Base-by-base conservation (phyloP, 37 sponge, comb jelly and placozoan genomes). In the Corticium candelabrum region DNA sequence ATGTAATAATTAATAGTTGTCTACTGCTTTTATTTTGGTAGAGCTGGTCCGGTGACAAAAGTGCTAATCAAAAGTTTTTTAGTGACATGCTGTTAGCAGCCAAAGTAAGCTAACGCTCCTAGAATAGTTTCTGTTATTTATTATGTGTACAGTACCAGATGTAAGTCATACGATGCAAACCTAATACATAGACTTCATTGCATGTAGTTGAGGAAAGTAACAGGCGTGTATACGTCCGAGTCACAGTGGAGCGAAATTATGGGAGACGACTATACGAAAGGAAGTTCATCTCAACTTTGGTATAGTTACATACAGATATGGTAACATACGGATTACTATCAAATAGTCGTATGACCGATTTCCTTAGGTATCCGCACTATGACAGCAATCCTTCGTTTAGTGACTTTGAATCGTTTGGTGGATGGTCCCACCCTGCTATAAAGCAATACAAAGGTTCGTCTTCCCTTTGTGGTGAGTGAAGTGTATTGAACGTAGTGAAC, bases 151-250 rank as follows among this genome's bases (percentile, higher is more conserved):
- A n/a, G n/a, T n/a, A n/a, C n/a, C n/a, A n/a, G n/a, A n/a, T n/a
- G n/a, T n/a, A n/a, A n/a, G n/a, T n/a, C n/a, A n/a, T n/a, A n/a
- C n/a, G n/a, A n/a, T n/a, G n/a, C n/a, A n/a, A n/a, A n/a, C 62
- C 62, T 50, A 50, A 50, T 50, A 50, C 62, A n/a, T n/a, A n/a
- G n/a, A n/a, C n/a, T n/a, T n/a, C n/a, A n/a, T n/a, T 50, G 11
- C 62, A 2, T 78, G 27, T 62, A 93, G 93, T 69, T n/a, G 11
- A 39, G 84, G 37, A 89, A 86, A 79, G 57, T 40, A 30, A 83
- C 84, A 70, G 93, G 93, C 37, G 90, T 93, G 80, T 93, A 93
- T 69, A 78, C 89, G 40, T 88, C 89, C 78, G 70, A 83, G 37
- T 89, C 70, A 2, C 93, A 93, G 85, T 93, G 93, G 93, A 57